A percentile compares a stretch with the other conserved stretches of the same genome.
Conservation (phyloP, 2,113 vertebrate genomes). For the Zingel zingel region DNA sequence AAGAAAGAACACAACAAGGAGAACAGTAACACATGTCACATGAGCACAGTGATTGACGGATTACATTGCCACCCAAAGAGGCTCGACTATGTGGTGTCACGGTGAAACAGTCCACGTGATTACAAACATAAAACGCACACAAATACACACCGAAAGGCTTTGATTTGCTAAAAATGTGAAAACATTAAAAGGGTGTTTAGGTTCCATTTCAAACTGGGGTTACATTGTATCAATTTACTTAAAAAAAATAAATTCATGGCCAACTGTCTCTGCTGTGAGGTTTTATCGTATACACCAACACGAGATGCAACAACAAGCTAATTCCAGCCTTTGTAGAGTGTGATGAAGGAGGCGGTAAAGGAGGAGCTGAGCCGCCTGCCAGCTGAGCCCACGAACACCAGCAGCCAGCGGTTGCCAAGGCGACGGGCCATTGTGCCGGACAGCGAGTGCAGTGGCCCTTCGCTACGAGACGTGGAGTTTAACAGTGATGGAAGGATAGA, state of each 20-base stretch:
- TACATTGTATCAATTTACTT: background rate
- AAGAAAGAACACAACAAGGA: slow-evolving; percentile 81
- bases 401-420: slow-evolving; percentile 79
- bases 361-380: slow-evolving; percentile 76
- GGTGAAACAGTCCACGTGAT: slow-evolving; percentile 65
- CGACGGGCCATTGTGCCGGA: slow-evolving; percentile 76
- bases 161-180: slow-evolving; percentile 38
- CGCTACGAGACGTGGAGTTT: slow-evolving; percentile 59
- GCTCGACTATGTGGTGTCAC: slow-evolving; percentile 64
- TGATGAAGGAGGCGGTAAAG: slow-evolving; percentile 74
- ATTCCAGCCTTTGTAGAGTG: slow-evolving; percentile 77
- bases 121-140: slow-evolving; percentile 70
- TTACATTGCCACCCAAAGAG: slow-evolving; percentile 70
- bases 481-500: slow-evolving; percentile 41
- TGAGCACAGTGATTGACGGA: slow-evolving; percentile 79
- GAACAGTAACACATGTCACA: slow-evolving; percentile 78
- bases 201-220: slow-evolving; percentile 20
- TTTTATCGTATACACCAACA: slow-evolving; percentile 30
- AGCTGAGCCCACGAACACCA: slow-evolving; percentile 80
- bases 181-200: slow-evolving; percentile 35
- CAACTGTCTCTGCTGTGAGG: slow-evolving; percentile 13
- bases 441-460: slow-evolving; percentile 65
- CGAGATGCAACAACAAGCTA: slow-evolving; percentile 66
- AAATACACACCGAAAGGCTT: slow-evolving; percentile 61
- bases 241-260: background rate